Evolutionary conservation across 2,797 vertebrate genomes (phyloP), one percentile per base, ranked within the genome.

Genomic region (Myripristis jacobus): DNA sequence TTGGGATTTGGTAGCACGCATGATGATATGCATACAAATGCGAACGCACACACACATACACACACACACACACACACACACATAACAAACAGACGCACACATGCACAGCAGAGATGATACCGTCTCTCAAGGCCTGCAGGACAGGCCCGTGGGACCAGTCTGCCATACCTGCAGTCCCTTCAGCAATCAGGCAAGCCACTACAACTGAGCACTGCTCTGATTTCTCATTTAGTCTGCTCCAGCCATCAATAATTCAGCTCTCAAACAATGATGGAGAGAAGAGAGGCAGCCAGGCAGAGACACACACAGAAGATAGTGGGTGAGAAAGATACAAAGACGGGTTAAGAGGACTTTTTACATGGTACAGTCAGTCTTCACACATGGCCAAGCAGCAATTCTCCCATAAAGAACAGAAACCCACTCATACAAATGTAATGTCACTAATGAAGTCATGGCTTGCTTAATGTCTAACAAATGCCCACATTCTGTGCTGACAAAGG

Each of bases 161-260:
- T 67, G 71, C 74, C 73, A 63, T 71, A 73, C 57, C 66, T 74
- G 47, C 68, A 75, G 62, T 77, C 70, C 54, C 55, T 60, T 71
- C 55, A 75, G 79, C 70, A 64, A 69, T 73, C 6, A 74, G 71
- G 67, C 21, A 52, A 81, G 66, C 69, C 59, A 6, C 74, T 46
- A 57, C 53, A 44, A 21, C 43, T 29, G 46, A 64, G 58, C 75
- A 68, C 74, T 73, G 80, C 80, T 91, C 86, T 88, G 88, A 91
- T 91, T 91, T 92, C 84, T 88, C 87, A 88, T 88, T 88, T 85
- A 86, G 83, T 83, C 83, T 55, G 82, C 84, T 86, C 67, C 58
- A 47, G 69, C 77, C 80, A 92, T 92, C 87, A 93, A 93, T 92
- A 87, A 92, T 92, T 91, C 80, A 93, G 79, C 75, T 80, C 84